These are phyloP conservation scores for Intellagama lesueurii DNA, from an alignment of 2,797 vertebrate species.

Conservation along the genomic window DNA sequence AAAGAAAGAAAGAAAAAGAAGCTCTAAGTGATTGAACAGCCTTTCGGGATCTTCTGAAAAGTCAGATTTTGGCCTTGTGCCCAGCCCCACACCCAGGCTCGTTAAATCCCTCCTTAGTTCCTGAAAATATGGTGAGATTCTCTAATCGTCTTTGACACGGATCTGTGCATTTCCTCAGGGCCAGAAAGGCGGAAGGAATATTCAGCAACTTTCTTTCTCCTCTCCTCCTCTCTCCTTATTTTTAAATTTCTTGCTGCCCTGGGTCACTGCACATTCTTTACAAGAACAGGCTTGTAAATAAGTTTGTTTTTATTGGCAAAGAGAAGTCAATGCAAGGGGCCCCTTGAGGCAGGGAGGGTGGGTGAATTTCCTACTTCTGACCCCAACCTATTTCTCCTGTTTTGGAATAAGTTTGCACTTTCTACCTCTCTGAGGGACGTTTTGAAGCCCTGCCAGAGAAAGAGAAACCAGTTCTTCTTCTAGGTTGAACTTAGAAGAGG, in stretches of 20 bases:
- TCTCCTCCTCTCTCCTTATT: not conserved
- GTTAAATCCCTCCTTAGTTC: not conserved
- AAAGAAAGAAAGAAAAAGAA: no score
- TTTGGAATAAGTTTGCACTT: slow-evolving; percentile 11
- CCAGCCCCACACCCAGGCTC: not conserved
- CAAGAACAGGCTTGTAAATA: not conserved
- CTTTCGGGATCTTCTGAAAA: not conserved
- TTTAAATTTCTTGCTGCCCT: not conserved
- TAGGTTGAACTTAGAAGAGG: accelerated
- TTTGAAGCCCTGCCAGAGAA: accelerated
- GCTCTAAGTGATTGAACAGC: no score
- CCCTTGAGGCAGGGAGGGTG: not conserved
- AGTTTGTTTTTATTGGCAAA: slow-evolving; percentile 10
- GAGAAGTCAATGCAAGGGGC: not conserved
- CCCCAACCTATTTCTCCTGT: not conserved
- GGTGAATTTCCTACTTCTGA: not conserved
- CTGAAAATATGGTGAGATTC: not conserved
- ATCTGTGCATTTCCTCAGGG: not conserved
- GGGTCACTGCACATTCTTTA: slow-evolving; percentile 4
- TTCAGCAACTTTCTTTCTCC: not conserved
- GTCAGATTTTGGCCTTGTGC: not conserved
- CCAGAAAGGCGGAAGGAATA: not conserved
- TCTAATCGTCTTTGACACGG: not conserved
- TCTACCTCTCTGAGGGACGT: not conserved
- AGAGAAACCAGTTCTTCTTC: accelerated